These are phyloP conservation scores for Euura lappo DNA, from an alignment of 1,140 invertebrate species.

Conservation along the genomic window DNA sequence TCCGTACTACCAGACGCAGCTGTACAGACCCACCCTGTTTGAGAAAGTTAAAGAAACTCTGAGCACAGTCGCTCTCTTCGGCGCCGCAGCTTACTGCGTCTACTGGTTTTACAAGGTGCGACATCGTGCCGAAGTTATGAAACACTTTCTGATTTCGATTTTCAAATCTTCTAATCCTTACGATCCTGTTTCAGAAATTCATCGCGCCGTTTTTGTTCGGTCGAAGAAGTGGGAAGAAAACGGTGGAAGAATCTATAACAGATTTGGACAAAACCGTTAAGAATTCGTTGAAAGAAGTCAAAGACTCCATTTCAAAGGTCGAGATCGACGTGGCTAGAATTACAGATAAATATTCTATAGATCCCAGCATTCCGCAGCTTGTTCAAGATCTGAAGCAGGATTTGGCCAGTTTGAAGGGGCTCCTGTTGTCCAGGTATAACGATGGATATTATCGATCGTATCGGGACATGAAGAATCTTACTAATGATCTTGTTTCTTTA, in stretches of 20 bases:
- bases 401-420: slow-evolving; percentile 77
- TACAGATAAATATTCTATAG: slow-evolving; percentile 57
- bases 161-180: slow-evolving; percentile 26
- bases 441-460: not conserved
- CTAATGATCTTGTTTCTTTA: slow-evolving; percentile 11
- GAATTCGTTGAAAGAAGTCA: slow-evolving; percentile 66
- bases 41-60: slow-evolving; percentile 71
- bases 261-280: slow-evolving; percentile 73
- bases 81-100: slow-evolving; percentile 72
- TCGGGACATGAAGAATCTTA: no score
- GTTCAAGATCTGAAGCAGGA: slow-evolving; percentile 76
- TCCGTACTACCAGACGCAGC: slow-evolving; percentile 44
- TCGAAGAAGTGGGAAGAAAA: slow-evolving; percentile 64
- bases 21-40: slow-evolving; percentile 57
- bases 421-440: slow-evolving; percentile 74
- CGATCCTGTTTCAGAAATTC: slow-evolving; percentile 65
- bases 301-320: slow-evolving; percentile 64
- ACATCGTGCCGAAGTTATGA: slow-evolving; percentile 12
- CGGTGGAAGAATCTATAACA: slow-evolving; percentile 67
- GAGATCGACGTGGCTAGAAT: slow-evolving; percentile 65
- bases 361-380: slow-evolving; percentile 63
- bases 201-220: slow-evolving; percentile 70
- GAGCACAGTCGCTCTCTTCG: slow-evolving; percentile 71
- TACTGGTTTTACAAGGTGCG: slow-evolving; percentile 78
- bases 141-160: not conserved